These are phyloP conservation scores for Hetaerina americana DNA, from an alignment of 1,140 invertebrate genomes.

Conservation along the genomic window DNA sequence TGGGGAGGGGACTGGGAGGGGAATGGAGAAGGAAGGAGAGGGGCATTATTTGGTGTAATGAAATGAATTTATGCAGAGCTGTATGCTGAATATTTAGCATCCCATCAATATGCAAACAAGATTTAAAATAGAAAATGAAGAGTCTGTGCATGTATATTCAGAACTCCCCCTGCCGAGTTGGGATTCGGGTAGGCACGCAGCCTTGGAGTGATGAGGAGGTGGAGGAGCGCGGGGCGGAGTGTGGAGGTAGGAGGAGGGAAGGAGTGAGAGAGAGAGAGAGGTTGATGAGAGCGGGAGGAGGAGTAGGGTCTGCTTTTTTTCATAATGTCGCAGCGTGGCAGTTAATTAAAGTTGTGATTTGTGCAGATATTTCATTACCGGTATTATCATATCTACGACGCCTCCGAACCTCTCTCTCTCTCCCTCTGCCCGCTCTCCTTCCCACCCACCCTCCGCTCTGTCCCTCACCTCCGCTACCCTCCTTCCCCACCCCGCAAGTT, in stretches of 20 bases:
- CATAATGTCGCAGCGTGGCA: conserved; percentile 8
- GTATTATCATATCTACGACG: conserved; percentile 7
- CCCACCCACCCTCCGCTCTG: neutral
- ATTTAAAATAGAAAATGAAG: conserved; percentile 8
- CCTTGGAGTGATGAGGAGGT: neutral
- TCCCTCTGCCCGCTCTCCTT: neutral
- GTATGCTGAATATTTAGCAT: conserved; percentile 9
- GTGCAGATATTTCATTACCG: conserved; percentile 8
- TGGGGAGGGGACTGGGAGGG: conserved; percentile 24
- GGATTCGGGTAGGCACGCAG: no score
- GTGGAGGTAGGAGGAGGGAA: no score
- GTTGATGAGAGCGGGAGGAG: no score
- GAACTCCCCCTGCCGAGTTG: no score
- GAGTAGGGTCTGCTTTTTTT: conserved; percentile 4
- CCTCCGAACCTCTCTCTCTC: neutral
- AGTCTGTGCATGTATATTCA: conserved; percentile 3
- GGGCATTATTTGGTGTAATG: conserved; percentile 49
- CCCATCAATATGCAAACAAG: conserved; percentile 6
- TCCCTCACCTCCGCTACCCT: neutral
- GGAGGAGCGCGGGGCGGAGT: no score
- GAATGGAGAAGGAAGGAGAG: conserved; percentile 30
- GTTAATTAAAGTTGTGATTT: conserved; percentile 9
- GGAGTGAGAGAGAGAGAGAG: no score
- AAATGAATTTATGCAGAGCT: conserved; percentile 48
- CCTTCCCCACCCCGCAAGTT: no score